Conservation (phyloP, 2,888 invertebrate species). For the Hypena proboscidalis region DNA sequence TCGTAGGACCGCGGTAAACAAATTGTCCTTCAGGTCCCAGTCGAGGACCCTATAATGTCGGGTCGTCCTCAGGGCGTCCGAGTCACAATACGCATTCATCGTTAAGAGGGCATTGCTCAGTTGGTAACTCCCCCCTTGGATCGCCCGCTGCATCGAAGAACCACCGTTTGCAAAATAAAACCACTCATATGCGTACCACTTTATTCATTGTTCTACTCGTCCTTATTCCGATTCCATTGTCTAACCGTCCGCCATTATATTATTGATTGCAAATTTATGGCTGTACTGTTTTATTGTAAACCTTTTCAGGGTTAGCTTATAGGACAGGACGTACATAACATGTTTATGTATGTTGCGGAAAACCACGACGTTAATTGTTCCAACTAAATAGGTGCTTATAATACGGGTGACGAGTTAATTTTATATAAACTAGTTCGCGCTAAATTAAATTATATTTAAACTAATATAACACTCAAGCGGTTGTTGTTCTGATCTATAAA, state of each 20-base stretch:
- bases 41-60: slow-evolving; percentile 82
- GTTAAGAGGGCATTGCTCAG: slow-evolving; percentile 84
- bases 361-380: slow-evolving; percentile 45
- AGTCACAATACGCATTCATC: slow-evolving; percentile 77
- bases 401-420: slow-evolving; percentile 22
- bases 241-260: slow-evolving; percentile 62
- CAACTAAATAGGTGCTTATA: slow-evolving; percentile 14
- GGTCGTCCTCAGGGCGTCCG: slow-evolving; percentile 82
- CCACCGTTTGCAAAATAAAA: slow-evolving; percentile 64
- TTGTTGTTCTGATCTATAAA: too few relatives aligned
- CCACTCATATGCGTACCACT: slow-evolving; percentile 65
- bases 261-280: slow-evolving; percentile 77
- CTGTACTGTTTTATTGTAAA: slow-evolving; percentile 63
- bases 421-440: slow-evolving; percentile 13
- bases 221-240: slow-evolving; percentile 80
- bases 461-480: too few relatives aligned
- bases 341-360: slow-evolving; percentile 41
- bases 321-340: slow-evolving; percentile 35
- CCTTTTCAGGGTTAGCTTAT: slow-evolving; percentile 57
- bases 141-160: slow-evolving; percentile 65
- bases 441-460: neutral
- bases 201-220: slow-evolving; percentile 73
- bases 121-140: slow-evolving; percentile 69
- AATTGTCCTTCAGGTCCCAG: slow-evolving; percentile 77
- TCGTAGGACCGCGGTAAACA: slow-evolving; percentile 69